phyloP scores from a whole-genome alignment of 2,888 invertebrate species.

The Cantharis rustica region DNA sequence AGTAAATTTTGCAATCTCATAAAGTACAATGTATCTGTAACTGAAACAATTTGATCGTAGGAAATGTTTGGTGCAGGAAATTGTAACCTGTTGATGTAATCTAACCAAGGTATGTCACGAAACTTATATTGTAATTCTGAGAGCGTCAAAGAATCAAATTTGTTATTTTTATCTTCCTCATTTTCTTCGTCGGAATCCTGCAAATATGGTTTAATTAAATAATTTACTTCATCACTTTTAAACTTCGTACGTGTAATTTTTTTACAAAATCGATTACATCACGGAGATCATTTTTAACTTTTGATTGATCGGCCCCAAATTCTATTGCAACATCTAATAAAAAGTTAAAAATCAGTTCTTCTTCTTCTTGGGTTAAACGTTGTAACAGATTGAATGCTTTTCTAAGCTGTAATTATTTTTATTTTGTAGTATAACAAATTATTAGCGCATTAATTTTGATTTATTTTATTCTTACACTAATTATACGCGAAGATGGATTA shows the following conservation, averaged over 20 bases:
- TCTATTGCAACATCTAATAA: conserved; percentile 47
- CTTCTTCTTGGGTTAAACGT: background rate
- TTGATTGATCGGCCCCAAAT: conserved; percentile 43
- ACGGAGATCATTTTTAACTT: conserved; percentile 43
- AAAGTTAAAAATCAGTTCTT: conserved; percentile 33
- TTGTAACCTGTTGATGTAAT: conserved; percentile 47
- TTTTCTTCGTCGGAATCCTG: background rate
- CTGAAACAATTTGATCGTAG: conserved; percentile 47
- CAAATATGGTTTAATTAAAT: background rate
- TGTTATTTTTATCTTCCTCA: conserved; percentile 13
- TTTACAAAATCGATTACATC: conserved; percentile 47
- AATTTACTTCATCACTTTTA: background rate
- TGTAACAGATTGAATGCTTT: background rate
- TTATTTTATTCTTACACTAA: conserved; percentile 42
- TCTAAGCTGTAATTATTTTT: conserved; percentile 7
- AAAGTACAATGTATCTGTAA: conserved; percentile 45
- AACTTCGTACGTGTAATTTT: conserved; percentile 31
- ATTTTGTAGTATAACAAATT: background rate
- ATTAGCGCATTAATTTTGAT: background rate
- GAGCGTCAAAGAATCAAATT: conserved; percentile 52
- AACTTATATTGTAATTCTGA: conserved; percentile 58
- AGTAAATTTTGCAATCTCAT: conserved; percentile 43
- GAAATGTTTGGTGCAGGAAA: conserved; percentile 41
- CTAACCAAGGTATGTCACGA: conserved; percentile 49
- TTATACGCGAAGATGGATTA: conserved; percentile 43